Evolutionary conservation across 2,888 invertebrate genomes (phyloP).

Genomic region (Mesorhabditis sp.): DNA sequence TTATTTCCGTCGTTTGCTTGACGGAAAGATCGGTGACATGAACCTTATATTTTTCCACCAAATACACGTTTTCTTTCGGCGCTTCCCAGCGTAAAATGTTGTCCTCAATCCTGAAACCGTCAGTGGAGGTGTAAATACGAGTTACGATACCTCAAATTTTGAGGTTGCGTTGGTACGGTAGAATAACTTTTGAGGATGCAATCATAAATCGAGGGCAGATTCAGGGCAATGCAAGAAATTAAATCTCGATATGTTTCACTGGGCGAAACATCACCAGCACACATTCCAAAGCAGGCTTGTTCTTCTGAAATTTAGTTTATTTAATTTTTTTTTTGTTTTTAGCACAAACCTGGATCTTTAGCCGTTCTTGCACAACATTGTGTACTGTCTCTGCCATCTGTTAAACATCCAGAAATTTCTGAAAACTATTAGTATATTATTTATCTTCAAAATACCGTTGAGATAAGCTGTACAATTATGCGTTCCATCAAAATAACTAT

Average conservation of each 20-base stretch:
- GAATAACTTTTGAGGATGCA: slow-evolving; percentile 1
- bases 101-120: slow-evolving; percentile 4
- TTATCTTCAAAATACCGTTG: neutral
- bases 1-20: neutral
- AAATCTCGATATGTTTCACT: neutral
- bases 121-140: neutral
- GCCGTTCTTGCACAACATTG: neutral
- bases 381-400: neutral
- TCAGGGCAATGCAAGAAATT: neutral
- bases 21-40: neutral
- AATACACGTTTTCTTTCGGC: neutral
- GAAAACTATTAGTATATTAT: neutral
- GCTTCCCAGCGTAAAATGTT: neutral
- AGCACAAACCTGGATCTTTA: neutral
- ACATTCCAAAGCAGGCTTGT: neutral
- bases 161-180: neutral
- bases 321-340: no score
- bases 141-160: no score
- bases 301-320: neutral
- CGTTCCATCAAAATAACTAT: neutral
- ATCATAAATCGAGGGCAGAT: slow-evolving; percentile 1
- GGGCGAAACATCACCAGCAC: neutral
- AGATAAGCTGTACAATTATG: neutral
- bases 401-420: slow-evolving; percentile 3
- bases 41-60: neutral